Evolutionary conservation across 1,140 invertebrate species (phyloP), one percentile per base, ranked within the genome.

Genomic region (Latrodectus geometricus): DNA sequence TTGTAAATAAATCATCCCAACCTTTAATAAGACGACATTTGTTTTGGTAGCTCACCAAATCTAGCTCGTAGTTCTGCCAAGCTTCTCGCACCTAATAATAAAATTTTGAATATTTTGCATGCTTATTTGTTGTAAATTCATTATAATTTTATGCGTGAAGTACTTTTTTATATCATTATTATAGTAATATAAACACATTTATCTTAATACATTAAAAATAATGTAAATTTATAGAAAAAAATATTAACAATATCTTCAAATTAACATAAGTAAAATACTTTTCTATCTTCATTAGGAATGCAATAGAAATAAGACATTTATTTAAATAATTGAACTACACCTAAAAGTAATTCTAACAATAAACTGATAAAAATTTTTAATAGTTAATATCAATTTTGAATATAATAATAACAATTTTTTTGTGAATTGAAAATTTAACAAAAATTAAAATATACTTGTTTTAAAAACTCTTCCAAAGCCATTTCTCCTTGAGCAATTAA

Each of bases 1-100:
- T 99, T 91, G 98, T 99, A 91, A 99, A 99, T 0, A 99, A 93
- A 92, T 99, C 99, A 92, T 99, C 99, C 99, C 99, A 99, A 54
- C 98, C 98, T 88, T 97, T 94, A 89, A 99, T 99, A 66, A 99
- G 94, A 89, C 96, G 95, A 90, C 98, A 99, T 91, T 99, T 99
- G 91, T 97, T 99, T 91, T 99, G 99, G 90, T 99, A 99, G 92
- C 98, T 98, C 80, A 99, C 96, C 87, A 99, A 91, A 90, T 99
- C 99, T 80, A 99, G 92, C 90, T 99, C 97, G 91, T 99, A 99
- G 72, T 95, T 97, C 91, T 99, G 97, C 99, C 99, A 99, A 4
- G 97, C 97, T 92, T 99, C 98, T 81, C 97, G 94, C 11, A 99
- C 97, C 92, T 93, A 89, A 48, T 3, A 77, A 88, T 73, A 87